A percentile compares a stretch with the other conserved stretches of the same genome.
phyloP scores from a whole-genome alignment of 2,888 invertebrate genomes.

The Caenorhabditis sulstoni region DNA sequence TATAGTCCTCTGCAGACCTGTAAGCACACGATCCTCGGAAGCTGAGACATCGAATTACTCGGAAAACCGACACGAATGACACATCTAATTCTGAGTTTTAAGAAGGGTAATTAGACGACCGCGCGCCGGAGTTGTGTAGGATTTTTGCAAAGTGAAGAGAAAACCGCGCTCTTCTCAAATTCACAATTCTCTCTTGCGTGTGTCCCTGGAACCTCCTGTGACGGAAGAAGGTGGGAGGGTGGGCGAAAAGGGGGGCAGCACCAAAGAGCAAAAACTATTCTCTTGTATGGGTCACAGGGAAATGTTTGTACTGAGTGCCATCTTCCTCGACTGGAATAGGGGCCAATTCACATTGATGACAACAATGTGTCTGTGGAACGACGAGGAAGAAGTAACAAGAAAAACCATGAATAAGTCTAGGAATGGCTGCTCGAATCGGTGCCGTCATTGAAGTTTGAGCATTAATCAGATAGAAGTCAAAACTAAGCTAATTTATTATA shows the following conservation, averaged over 20 bases:
- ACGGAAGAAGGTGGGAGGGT: constrained; percentile 3
- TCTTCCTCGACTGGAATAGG: background rate
- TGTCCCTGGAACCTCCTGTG: constrained; percentile 1
- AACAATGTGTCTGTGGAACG: constrained; percentile 14
- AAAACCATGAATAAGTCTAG: constrained; percentile 11
- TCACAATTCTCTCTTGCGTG: constrained; percentile 15
- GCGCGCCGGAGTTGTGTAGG: background rate
- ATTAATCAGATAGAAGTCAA: constrained; percentile 20
- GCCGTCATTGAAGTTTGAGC: constrained; percentile 27
- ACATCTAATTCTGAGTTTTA: no score
- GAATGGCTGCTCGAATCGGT: background rate
- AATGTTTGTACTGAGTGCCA: constrained; percentile 32
- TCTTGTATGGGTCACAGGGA: no score
- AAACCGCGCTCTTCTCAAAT: constrained; percentile 15
- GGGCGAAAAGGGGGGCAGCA: background rate
- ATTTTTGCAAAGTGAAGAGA: constrained; percentile 11
- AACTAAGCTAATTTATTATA: constrained; percentile 48
- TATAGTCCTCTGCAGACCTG: no score
- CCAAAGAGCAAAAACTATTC: constrained; percentile 6
- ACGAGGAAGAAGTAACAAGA: constrained; percentile 1
- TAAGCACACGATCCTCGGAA: background rate
- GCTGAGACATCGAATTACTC: no score
- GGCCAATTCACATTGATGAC: constrained; percentile 6
- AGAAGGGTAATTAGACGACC: no score
- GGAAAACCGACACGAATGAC: no score